phyloP scores from a whole-genome alignment of 53 echinoderm and acorn worm species.

The Actinopyga echinites region DNA sequence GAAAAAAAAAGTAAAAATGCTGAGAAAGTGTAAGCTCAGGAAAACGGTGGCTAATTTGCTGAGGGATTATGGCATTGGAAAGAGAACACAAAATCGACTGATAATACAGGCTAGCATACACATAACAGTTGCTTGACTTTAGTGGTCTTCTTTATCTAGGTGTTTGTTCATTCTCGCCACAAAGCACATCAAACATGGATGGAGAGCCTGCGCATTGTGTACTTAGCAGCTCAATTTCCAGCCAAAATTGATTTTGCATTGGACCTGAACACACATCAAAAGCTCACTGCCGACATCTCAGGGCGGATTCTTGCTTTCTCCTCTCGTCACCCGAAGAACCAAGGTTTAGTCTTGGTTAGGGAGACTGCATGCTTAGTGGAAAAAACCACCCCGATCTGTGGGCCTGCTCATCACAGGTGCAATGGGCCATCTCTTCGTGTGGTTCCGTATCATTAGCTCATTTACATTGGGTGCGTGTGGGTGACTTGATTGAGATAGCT shows the following conservation, averaged over 20 bases:
- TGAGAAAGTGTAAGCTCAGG: no score
- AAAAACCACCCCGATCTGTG: background rate
- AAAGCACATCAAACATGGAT: no score
- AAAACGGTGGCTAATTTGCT: no score
- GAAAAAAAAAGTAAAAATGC: no score
- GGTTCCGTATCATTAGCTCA: constrained; percentile 17
- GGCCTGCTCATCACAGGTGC: background rate
- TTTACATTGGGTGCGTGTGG: constrained; percentile 35
- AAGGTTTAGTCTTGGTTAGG: background rate
- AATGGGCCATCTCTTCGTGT: constrained; percentile 8
- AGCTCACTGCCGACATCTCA: background rate
- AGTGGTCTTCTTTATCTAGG: no score
- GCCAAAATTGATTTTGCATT: constrained; percentile 31
- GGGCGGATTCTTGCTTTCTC: background rate
- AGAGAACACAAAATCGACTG: no score
- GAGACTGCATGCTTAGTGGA: background rate
- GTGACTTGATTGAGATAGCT: background rate
- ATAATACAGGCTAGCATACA: no score
- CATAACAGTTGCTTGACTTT: no score
- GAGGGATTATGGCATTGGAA: no score
- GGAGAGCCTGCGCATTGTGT: background rate
- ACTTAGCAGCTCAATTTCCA: constrained; percentile 19
- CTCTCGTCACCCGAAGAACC: constrained; percentile 9
- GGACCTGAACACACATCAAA: constrained; percentile 24
- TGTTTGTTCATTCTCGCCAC: no score